phyloP scores from a whole-genome alignment of 2,888 invertebrate genomes.

The Neocrepidodera transversa region DNA sequence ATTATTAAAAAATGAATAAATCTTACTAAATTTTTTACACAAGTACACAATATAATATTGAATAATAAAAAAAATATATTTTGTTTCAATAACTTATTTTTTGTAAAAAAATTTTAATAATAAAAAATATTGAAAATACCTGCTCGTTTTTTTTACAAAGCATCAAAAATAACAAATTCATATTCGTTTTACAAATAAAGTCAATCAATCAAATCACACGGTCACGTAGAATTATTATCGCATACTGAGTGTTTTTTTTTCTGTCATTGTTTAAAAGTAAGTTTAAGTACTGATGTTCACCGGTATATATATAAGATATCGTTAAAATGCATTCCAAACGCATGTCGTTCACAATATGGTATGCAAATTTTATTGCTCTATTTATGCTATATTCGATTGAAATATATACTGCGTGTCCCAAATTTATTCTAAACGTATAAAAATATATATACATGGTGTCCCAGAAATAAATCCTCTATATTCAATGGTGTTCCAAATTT shows the following conservation, averaged over 20 bases:
- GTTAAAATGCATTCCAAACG: neutral
- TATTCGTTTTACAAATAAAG: neutral
- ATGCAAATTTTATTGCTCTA: neutral
- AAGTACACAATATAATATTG: too few relatives aligned
- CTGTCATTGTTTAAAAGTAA: neutral
- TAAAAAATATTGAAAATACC: neutral
- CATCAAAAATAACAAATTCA: slow-evolving; percentile 2
- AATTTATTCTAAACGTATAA: too few relatives aligned
- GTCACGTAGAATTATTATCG: neutral
- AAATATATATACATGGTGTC: too few relatives aligned
- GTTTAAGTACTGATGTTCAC: neutral
- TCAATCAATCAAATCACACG: neutral
- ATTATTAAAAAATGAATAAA: too few relatives aligned
- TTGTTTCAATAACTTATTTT: too few relatives aligned
- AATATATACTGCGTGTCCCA: too few relatives aligned
- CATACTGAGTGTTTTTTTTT: neutral
- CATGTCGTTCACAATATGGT: neutral
- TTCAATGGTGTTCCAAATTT: too few relatives aligned
- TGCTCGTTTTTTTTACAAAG: neutral
- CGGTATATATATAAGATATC: neutral
- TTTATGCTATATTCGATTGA: too few relatives aligned
- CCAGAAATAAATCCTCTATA: too few relatives aligned
- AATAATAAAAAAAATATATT: too few relatives aligned
- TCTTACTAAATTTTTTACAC: too few relatives aligned
- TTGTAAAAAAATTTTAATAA: too few relatives aligned